These are phyloP conservation scores for Promerops cafer DNA, from an alignment of 2,113 vertebrate genomes.

Conservation along the genomic window DNA sequence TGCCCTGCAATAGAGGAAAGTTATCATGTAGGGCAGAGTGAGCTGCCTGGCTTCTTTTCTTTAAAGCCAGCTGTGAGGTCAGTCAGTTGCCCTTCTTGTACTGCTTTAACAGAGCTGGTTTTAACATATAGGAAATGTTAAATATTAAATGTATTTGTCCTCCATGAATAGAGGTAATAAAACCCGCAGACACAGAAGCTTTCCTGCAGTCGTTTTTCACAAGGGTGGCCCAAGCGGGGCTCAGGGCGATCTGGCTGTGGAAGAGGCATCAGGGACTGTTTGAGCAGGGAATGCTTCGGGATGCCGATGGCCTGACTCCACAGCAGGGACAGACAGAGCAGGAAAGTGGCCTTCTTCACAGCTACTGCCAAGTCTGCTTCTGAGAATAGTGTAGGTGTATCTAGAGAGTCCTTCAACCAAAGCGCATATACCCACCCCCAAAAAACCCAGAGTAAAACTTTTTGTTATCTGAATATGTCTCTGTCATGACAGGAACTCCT, in stretches of 20 bases:
- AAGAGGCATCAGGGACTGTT: background rate
- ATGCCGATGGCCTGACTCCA: background rate
- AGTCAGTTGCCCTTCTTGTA: background rate
- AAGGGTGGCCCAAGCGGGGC: background rate
- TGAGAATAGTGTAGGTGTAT: background rate
- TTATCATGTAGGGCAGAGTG: background rate
- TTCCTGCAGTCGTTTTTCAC: background rate
- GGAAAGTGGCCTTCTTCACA: background rate
- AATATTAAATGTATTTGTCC: constrained; percentile 1
- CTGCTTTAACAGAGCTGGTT: background rate
- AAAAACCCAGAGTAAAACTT: background rate
- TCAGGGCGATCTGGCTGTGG: background rate
- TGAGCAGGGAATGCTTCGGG: rapidly evolving
- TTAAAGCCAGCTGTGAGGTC: constrained; percentile 51
- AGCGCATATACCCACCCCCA: background rate
- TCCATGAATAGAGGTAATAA: background rate
- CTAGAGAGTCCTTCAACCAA: background rate
- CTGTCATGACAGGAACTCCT: background rate
- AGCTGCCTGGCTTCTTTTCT: background rate
- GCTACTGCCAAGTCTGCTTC: background rate
- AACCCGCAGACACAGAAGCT: background rate
- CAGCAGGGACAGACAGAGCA: rapidly evolving
- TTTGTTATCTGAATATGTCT: background rate
- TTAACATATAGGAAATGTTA: constrained; percentile 34
- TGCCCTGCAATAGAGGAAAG: background rate